These are phyloP conservation scores for Saccopteryx bilineata DNA, from an alignment of 2,113 vertebrate genomes.

Conservation along the genomic window DNA sequence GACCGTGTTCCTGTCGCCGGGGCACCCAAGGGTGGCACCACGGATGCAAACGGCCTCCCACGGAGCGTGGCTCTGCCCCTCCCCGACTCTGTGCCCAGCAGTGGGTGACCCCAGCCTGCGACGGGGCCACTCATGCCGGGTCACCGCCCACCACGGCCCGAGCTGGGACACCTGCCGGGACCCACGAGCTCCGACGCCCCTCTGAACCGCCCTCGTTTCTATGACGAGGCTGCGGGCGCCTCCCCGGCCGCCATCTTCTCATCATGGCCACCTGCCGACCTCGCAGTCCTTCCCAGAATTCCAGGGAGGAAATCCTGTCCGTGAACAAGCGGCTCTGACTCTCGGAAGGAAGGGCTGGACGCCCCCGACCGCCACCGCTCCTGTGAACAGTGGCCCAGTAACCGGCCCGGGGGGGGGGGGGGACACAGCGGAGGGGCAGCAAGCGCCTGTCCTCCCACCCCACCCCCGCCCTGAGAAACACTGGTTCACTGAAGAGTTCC, in stretches of 20 bases:
- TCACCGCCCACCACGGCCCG: fast-evolving
- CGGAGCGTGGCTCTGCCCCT: fast-evolving
- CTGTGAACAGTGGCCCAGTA: fast-evolving
- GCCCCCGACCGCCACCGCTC: fast-evolving
- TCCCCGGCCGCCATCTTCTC: background rate
- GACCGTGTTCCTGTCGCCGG: fast-evolving
- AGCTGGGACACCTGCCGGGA: background rate
- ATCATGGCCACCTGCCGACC: fast-evolving
- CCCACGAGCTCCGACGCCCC: background rate
- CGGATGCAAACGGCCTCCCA: too few relatives aligned
- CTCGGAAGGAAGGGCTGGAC: background rate
- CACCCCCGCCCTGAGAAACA: too few relatives aligned
- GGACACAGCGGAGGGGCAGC: too few relatives aligned
- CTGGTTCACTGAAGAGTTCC: too few relatives aligned
- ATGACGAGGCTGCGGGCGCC: background rate
- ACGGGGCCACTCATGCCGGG: fast-evolving
- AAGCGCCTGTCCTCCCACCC: too few relatives aligned
- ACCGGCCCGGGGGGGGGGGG: fast-evolving
- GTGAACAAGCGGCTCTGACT: fast-evolving
- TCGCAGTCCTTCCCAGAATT: background rate
- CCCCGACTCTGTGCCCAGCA: fast-evolving
- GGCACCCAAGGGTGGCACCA: fast-evolving
- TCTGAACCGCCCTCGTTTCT: background rate
- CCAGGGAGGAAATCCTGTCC: background rate
- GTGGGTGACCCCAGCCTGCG: fast-evolving